phyloP scores from a whole-genome alignment of 2,797 vertebrate genomes.

The Steatocranus sp. region DNA sequence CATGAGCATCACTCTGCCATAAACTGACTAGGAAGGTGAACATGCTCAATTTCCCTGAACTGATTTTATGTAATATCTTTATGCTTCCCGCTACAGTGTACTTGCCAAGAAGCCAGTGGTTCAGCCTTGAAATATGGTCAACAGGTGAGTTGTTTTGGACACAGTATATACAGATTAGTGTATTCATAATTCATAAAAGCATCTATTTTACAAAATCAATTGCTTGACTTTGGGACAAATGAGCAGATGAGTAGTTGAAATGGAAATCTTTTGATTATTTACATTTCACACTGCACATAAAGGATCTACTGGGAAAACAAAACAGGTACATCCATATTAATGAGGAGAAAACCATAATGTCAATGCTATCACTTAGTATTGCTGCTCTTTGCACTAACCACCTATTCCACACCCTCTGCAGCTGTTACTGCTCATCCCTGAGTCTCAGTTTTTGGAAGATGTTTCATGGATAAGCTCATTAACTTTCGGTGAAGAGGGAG shows the following conservation, averaged over 20 bases:
- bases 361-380: neutral
- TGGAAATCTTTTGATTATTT: neutral
- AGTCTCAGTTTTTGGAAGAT: neutral
- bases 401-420: conserved; percentile 21
- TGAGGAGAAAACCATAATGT: neutral
- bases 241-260: neutral
- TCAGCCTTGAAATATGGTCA: neutral
- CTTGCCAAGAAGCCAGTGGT: neutral
- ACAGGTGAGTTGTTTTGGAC: neutral
- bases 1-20: neutral
- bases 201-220: neutral
- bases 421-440: conserved; percentile 1
- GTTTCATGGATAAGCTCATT: conserved; percentile 46
- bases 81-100: neutral
- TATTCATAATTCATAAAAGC: neutral
- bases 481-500: neutral
- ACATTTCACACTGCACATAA: neutral
- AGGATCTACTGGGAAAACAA: neutral
- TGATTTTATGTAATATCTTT: neutral
- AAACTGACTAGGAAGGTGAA: neutral
- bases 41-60: neutral
- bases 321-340: neutral
- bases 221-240: neutral
- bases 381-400: neutral
- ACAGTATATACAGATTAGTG: neutral